A percentile compares a stretch with the other conserved stretches of the same genome.
phyloP scores from a whole-genome alignment of 1,140 invertebrate species.

The Leptinotarsa texana region DNA sequence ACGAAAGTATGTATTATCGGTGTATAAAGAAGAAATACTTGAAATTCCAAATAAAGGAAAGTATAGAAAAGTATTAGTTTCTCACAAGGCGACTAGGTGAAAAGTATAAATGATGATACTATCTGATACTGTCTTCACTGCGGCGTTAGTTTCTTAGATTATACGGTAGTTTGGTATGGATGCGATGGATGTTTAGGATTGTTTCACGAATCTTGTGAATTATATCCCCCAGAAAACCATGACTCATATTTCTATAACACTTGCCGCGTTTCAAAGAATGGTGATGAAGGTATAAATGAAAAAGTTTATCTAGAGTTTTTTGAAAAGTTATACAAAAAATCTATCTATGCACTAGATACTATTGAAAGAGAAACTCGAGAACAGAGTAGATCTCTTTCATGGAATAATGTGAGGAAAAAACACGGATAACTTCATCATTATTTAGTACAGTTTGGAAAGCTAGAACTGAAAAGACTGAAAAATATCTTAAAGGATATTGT shows the following conservation, averaged over 20 bases:
- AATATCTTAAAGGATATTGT: neutral
- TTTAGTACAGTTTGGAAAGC: neutral
- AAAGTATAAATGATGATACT: neutral
- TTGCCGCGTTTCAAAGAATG: neutral
- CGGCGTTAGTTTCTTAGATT: neutral
- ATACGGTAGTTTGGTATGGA: neutral
- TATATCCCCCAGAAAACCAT: neutral
- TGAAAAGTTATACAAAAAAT: too few relatives aligned
- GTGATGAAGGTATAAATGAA: too few relatives aligned
- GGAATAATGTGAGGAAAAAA: neutral
- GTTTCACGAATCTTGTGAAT: conserved; percentile 6
- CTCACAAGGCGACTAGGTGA: too few relatives aligned
- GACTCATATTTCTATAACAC: neutral
- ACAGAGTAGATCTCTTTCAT: neutral
- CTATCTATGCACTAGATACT: neutral
- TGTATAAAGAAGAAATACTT: neutral
- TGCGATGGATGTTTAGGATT: neutral
- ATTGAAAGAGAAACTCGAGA: neutral
- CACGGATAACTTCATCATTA: neutral
- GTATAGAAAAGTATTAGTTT: neutral
- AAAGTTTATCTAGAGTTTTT: too few relatives aligned
- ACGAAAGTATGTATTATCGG: neutral
- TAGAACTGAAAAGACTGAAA: neutral
- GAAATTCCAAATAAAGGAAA: neutral
- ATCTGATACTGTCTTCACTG: too few relatives aligned